Evolutionary conservation across 2,113 vertebrate genomes (phyloP).

Genomic region (Bufo bufo): DNA sequence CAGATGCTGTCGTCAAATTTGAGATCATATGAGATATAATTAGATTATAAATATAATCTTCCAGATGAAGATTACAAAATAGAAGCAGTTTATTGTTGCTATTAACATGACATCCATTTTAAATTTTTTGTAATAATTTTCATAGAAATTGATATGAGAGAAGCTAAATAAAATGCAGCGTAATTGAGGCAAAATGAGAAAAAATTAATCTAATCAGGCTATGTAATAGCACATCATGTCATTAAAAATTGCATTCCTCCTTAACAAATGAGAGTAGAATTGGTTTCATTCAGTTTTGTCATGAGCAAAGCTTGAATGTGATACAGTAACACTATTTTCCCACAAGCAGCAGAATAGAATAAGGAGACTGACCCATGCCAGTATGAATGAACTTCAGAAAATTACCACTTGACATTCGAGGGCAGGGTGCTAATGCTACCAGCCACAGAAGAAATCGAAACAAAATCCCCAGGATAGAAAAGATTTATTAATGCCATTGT

Average conservation of each 20-base stretch:
- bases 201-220: too few relatives aligned
- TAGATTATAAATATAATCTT: too few relatives aligned
- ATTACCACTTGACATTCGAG: constrained; percentile 62
- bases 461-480: constrained; percentile 60
- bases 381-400: constrained; percentile 60
- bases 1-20: too few relatives aligned
- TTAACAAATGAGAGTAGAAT: background rate
- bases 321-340: constrained; percentile 39
- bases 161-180: too few relatives aligned
- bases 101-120: background rate
- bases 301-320: background rate
- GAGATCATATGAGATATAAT: too few relatives aligned
- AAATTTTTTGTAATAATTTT: too few relatives aligned
- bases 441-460: constrained; percentile 60
- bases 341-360: constrained; percentile 53
- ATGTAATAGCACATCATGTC: too few relatives aligned
- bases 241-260: background rate
- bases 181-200: too few relatives aligned
- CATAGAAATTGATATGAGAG: too few relatives aligned
- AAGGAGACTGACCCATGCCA: constrained; percentile 50
- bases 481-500: constrained; percentile 61
- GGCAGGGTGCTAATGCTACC: constrained; percentile 46
- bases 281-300: background rate
- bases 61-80: too few relatives aligned
- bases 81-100: background rate